These are phyloP conservation scores for Poecile atricapillus DNA, from an alignment of 2,113 vertebrate species.

Conservation along the genomic window DNA sequence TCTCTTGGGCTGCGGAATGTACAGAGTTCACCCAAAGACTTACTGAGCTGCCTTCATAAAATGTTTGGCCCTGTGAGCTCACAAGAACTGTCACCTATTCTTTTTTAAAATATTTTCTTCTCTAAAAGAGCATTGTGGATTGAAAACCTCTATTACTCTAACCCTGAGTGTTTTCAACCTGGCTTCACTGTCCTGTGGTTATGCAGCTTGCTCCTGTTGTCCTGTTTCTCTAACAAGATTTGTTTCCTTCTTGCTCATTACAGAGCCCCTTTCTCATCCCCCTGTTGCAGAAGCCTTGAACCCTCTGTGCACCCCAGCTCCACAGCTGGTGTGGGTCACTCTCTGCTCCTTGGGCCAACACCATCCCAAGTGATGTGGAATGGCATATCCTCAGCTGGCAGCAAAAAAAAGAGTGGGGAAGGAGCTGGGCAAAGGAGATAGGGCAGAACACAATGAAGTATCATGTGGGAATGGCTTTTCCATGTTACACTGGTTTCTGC, in stretches of 20 bases:
- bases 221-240: neutral
- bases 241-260: neutral
- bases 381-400: neutral
- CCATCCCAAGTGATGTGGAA: neutral
- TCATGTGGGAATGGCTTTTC: neutral
- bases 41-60: neutral
- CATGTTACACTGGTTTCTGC: neutral
- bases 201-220: neutral
- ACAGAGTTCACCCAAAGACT: neutral
- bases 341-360: neutral
- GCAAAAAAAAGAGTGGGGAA: neutral
- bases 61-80: neutral
- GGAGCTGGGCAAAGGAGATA: neutral
- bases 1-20: neutral
- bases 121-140: neutral
- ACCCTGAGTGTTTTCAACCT: neutral
- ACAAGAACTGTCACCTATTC: neutral
- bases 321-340: neutral
- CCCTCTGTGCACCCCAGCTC: neutral
- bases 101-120: neutral
- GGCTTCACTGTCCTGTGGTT: neutral
- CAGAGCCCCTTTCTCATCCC: neutral
- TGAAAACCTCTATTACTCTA: neutral
- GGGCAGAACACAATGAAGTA: neutral
- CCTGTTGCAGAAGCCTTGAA: neutral